Evolutionary conservation across 2,797 vertebrate species (phyloP).

Genomic region (Danionella dracula): DNA sequence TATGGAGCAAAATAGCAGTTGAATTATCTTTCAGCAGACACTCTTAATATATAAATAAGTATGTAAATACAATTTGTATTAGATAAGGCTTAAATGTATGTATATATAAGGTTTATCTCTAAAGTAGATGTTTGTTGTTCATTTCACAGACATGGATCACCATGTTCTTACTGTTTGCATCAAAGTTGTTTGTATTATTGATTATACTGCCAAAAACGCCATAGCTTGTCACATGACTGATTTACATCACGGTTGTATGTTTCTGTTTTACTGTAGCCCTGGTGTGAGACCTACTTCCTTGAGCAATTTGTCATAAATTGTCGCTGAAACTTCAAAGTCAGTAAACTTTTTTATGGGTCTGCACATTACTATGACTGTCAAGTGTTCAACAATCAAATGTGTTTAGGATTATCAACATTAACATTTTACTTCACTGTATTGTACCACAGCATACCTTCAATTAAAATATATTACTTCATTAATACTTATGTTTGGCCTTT

Average conservation of each 20-base stretch:
- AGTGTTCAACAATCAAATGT: no score
- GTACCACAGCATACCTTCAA: constrained; percentile 59
- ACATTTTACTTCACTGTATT: constrained; percentile 53
- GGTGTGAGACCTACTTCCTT: no score
- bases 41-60: constrained; percentile 29
- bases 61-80: constrained; percentile 37
- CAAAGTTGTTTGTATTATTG: constrained; percentile 16
- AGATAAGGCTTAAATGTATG: constrained; percentile 29
- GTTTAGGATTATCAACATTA: not conserved
- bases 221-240: constrained; percentile 5
- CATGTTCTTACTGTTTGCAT: no score
- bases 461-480: constrained; percentile 47
- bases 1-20: constrained; percentile 7
- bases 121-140: constrained; percentile 20
- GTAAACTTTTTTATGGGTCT: no score
- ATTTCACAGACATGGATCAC: constrained; percentile 11
- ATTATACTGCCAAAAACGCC: constrained; percentile 12
- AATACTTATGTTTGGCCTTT: no score
- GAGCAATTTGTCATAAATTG: no score
- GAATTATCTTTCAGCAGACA: constrained; percentile 1
- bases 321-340: no score
- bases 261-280: not conserved
- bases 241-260: not conserved
- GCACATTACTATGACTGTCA: no score
- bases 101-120: constrained; percentile 33